Percentiles rank a stretch among this genome's conserved stretches.
Evolutionary conservation across 2,113 vertebrate species (phyloP).

Genomic region (Falco punctatus): DNA sequence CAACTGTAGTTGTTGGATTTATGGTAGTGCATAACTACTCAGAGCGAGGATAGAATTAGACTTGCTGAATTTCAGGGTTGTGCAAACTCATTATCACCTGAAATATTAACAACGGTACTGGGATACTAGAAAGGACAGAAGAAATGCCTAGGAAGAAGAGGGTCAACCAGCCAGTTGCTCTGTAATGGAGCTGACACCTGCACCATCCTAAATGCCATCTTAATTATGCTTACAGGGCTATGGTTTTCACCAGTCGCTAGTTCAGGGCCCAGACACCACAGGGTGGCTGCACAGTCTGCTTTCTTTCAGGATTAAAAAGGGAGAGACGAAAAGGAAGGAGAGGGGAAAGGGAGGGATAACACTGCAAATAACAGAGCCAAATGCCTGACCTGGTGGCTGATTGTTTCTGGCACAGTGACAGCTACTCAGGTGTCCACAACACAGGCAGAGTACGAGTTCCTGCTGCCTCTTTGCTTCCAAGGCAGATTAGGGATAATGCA

Average conservation of each 20-base stretch:
- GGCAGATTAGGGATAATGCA: neutral
- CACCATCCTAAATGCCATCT: neutral
- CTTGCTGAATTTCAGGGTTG: neutral
- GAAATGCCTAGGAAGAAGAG: neutral
- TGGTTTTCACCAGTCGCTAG: neutral
- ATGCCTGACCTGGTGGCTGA: neutral
- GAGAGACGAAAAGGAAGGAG: neutral
- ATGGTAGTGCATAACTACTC: neutral
- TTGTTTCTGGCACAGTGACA: neutral
- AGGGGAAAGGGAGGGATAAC: neutral
- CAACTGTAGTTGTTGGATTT: neutral
- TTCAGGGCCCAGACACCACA: neutral
- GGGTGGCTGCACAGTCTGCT: neutral
- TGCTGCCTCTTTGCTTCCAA: neutral
- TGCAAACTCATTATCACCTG: neutral
- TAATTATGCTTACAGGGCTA: neutral
- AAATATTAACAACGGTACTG: neutral
- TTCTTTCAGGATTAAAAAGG: neutral
- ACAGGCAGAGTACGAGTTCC: neutral
- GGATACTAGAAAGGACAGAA: neutral
- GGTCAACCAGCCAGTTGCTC: neutral
- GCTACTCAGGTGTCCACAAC: neutral
- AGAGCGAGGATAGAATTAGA: neutral
- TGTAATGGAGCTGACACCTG: neutral
- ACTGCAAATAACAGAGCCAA: neutral